Base-by-base conservation (phyloP, 2,888 invertebrate genomes). In the Epinotia brunnichana region DNA sequence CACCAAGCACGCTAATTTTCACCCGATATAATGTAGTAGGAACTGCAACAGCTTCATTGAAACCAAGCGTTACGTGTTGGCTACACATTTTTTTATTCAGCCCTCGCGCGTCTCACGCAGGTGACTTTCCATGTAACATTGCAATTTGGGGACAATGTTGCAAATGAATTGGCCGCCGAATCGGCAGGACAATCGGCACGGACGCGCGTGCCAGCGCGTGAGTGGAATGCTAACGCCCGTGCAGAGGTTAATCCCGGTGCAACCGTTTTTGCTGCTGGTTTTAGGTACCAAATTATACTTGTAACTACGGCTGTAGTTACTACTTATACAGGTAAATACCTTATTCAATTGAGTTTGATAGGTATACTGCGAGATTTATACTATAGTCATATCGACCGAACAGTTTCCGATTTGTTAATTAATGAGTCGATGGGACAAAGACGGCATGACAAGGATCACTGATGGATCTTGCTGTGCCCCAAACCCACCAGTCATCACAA, bases 101-200 rank as follows among this genome's bases (percentile, higher is more conserved):
- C 69, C 73, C 78, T 80, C 83, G 81, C 82, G 80, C 75, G 74
- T 73, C 71, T 73, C 69, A 59, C 71, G 69, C 76, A 75, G 77
- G 81, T 78, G 82, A 87, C 86, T 87, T 89, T 90, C 87, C 85
- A 87, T 79, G 77, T 72, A 73, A 71, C 74, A 77, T 80, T 87
- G 83, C 83, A 83, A 75, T 85, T 84, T 79, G 79, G 82, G 81
- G 80, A 89, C 88, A 89, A 87, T 89, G 89, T 90, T 86, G 90
- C 87, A 83, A 88, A 88, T 84, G 79, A 80, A 85, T 83, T 82
- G 82, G 80, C 79, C 76, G 78, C 83, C 86, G 82, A 89, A 90
- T 87, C 84, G 78, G 85, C 80, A 82, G 79, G 82, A 83, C 86
- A 82, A 82, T 83, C 80, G 83, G 80, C 81, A 80, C 79, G 80